Percentiles rank a stretch among this genome's conserved stretches.
phyloP scores from a whole-genome alignment of 2,113 vertebrate genomes.

The Coturnix japonica region DNA sequence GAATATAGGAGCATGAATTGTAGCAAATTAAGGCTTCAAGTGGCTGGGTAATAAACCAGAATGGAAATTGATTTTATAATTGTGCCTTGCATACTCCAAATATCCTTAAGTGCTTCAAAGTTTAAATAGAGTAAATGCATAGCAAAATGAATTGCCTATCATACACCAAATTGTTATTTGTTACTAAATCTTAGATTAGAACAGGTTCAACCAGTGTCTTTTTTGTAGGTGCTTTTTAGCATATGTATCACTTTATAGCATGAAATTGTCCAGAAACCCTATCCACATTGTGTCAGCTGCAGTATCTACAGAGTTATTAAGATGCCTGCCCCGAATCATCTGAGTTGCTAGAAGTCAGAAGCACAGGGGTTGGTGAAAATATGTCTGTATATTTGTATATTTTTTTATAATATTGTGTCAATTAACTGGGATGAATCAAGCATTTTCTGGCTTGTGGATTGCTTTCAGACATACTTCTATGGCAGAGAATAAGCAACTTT shows the following conservation, averaged over 20 bases:
- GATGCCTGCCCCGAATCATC: neutral
- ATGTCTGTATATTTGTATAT: neutral
- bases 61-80: conserved; percentile 70
- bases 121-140: conserved; percentile 53
- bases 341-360: neutral
- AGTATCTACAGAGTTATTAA: neutral
- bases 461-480: neutral
- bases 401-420: neutral
- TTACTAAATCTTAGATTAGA: conserved; percentile 5
- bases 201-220: neutral
- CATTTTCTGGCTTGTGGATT: neutral
- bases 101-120: conserved; percentile 59
- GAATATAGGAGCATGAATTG: conserved; percentile 35
- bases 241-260: neutral
- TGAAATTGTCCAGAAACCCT: neutral
- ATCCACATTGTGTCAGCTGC: neutral
- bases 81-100: conserved; percentile 39
- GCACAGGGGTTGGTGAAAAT: neutral
- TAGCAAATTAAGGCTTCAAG: conserved; percentile 62
- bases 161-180: neutral
- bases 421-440: neutral
- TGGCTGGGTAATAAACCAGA: conserved; percentile 57
- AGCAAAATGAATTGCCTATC: conserved; percentile 57
- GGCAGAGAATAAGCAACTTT: neutral
- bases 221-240: neutral